Evolutionary conservation across 2,888 invertebrate species (phyloP).

Genomic region (Eupithecia subumbrata): DNA sequence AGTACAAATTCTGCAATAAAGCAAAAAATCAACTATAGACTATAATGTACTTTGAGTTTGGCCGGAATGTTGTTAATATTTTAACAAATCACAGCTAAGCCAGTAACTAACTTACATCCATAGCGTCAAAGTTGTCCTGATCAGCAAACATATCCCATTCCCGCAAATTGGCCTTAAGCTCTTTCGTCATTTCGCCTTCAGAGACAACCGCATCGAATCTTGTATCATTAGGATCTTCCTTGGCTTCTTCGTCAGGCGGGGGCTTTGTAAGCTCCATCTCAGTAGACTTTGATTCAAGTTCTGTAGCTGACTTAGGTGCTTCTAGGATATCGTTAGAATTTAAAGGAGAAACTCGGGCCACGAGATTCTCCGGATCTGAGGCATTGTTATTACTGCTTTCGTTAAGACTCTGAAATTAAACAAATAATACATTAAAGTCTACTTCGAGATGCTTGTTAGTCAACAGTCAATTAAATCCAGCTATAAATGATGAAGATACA

Average conservation of each 20-base stretch:
- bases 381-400: constrained; percentile 10
- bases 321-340: constrained; percentile 3
- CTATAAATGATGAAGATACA: neutral
- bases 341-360: neutral
- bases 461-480: neutral
- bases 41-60: neutral
- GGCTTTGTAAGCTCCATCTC: constrained; percentile 16
- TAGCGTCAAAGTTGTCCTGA: constrained; percentile 88
- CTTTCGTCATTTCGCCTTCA: constrained; percentile 8
- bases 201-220: neutral
- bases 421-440: neutral
- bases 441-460: neutral
- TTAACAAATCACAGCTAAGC: neutral
- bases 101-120: constrained; percentile 62
- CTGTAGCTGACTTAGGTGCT: neutral
- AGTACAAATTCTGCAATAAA: neutral
- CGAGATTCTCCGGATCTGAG: constrained; percentile 52
- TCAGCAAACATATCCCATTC: constrained; percentile 98
- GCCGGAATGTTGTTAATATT: neutral
- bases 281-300: constrained; percentile 4
- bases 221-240: constrained; percentile 1
- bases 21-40: too few species aligned
- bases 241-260: neutral
- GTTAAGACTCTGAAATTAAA: constrained; percentile 38
- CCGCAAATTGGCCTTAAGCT: constrained; percentile 53